Evolutionary conservation across 64 coral and sea anemone species (phyloP), one percentile per base, ranked within the genome.

Genomic region (Exaiptasia diaphana): DNA sequence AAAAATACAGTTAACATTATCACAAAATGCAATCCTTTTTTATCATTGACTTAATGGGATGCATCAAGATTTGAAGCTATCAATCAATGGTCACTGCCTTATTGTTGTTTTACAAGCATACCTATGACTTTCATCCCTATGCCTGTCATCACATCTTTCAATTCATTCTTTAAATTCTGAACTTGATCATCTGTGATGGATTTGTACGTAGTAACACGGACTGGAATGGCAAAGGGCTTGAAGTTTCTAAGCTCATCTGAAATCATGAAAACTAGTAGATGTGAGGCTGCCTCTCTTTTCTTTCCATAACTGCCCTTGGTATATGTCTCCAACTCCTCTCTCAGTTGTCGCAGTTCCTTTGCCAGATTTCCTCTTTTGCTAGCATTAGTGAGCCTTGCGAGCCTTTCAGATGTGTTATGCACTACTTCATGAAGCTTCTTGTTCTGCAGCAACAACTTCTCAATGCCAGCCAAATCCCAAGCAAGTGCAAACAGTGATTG

Each of bases 231-330:
- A 80, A 79, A 79, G 17, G 85, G 75, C 33, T 88, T 71, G n/a
- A 24, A 58, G 7, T 22, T 30, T 21, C 86, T 55, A 21, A 42
- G 62, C 38, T 89, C 76, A 23, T 80, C 67, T 28, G 55, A 68
- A 29, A 89, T 72, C 86, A 89, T 89, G 40, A 89, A 89, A 4
- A 89, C 50, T 42, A 81, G 76, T 18, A 89, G 23, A 50, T 89
- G 76, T 5, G 65, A 81, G 15, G 76, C 64, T 41, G 86, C 86
- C 52, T 89, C 52, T 49, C 76, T 57, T 36, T 63, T 80, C 63
- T 89, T 89, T 9, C 33, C 38, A 25, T 21, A 33, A 45, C 46
- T 85, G 25, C n/a, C n/a, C n/a, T n/a, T n/a, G n/a, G n/a, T n/a
- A n/a, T n/a, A n/a, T n/a, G n/a, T n/a, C n/a, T n/a, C 70, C 28